These are phyloP conservation scores for Thunnus thynnus DNA, from an alignment of 2,113 vertebrate species.

Conservation along the genomic window DNA sequence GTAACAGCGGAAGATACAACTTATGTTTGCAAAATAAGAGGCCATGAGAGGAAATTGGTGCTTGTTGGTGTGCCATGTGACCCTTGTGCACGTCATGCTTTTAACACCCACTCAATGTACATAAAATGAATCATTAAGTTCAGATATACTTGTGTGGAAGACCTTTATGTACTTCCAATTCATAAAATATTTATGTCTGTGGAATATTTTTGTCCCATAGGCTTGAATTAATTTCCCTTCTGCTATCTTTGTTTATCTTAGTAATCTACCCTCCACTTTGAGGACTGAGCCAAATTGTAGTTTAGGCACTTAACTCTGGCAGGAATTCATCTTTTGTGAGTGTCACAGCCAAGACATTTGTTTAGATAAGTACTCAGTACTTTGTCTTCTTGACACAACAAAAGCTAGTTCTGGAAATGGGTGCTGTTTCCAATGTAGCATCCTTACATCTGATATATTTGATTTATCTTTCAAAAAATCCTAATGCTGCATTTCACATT, in stretches of 20 bases:
- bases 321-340: slow-evolving; percentile 7
- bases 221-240: background rate
- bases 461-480: background rate
- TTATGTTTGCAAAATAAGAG: background rate
- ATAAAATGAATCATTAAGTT: background rate
- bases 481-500: background rate
- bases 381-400: slow-evolving; percentile 8
- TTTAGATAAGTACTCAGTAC: background rate
- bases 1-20: too few relatives aligned
- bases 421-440: background rate
- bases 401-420: background rate
- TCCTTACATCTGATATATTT: background rate
- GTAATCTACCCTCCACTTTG: background rate
- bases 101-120: background rate
- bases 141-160: background rate
- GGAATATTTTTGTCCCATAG: background rate
- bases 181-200: slow-evolving; percentile 5
- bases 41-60: too few relatives aligned
- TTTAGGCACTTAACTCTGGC: slow-evolving; percentile 12
- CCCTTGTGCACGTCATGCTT: background rate
- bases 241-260: background rate
- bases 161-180: background rate
- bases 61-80: background rate
- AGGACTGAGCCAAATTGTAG: background rate
- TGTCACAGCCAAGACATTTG: background rate